Conservation (phyloP, 2,113 vertebrate species). For the Corynorhinus townsendii region DNA sequence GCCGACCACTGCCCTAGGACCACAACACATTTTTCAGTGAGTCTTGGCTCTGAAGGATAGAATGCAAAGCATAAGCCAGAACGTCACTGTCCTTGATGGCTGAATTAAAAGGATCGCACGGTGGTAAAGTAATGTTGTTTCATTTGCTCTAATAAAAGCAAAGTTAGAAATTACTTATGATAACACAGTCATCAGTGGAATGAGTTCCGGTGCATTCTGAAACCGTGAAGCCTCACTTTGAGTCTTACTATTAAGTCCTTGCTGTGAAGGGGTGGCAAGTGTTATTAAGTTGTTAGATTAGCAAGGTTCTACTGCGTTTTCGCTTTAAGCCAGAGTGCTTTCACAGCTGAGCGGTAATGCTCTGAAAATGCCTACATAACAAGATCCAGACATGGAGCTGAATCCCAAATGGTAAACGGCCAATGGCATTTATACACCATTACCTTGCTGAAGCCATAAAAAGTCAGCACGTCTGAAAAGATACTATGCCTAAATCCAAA, state of each 20-base stretch:
- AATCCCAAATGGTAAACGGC: slow-evolving; percentile 49
- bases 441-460: neutral
- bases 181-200: neutral
- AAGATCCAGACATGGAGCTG: slow-evolving; percentile 34
- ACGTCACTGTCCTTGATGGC: fast-evolving
- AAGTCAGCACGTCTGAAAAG: neutral
- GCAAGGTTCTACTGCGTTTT: slow-evolving; percentile 52
- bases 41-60: neutral
- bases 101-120: neutral
- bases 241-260: slow-evolving; percentile 5
- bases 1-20: no score
- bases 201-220: neutral
- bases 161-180: neutral
- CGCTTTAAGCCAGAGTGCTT: slow-evolving; percentile 36
- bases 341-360: slow-evolving; percentile 55
- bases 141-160: neutral
- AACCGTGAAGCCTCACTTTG: neutral
- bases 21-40: neutral
- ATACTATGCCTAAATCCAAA: neutral
- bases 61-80: neutral
- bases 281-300: slow-evolving; percentile 49
- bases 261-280: neutral
- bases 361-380: slow-evolving; percentile 54
- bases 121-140: neutral
- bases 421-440: neutral